Percentiles rank a stretch among this genome's conserved stretches.
These are phyloP conservation scores for Apostichopus californicus DNA, from an alignment of 35 echinoderm and acorn worm genomes.

Conservation along the genomic window DNA sequence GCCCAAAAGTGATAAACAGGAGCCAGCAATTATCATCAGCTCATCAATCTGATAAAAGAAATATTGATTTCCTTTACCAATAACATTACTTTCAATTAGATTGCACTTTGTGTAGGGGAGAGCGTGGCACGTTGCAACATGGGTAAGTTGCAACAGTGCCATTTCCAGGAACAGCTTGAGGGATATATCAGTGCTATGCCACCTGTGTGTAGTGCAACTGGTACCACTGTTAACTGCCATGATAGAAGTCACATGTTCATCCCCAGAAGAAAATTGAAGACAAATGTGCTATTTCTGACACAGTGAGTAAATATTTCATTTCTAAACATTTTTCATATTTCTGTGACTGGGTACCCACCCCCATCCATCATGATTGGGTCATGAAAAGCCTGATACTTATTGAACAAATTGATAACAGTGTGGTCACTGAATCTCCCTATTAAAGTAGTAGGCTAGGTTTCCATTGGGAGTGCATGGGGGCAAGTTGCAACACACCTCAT, in stretches of 20 bases:
- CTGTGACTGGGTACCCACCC: not conserved
- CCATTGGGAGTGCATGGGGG: not conserved
- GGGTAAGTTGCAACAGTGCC: conserved; percentile 19
- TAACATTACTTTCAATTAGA: too few relatives aligned
- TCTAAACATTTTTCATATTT: not conserved
- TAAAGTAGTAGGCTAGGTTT: conserved; percentile 8
- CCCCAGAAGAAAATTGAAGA: not conserved
- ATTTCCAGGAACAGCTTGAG: not conserved
- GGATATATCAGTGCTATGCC: conserved; percentile 17
- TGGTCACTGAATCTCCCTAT: not conserved
- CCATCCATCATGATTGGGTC: not conserved
- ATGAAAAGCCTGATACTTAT: not conserved
- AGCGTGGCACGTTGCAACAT: not conserved
- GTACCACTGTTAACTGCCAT: conserved; percentile 1
- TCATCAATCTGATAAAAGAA: too few relatives aligned
- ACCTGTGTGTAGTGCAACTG: conserved; percentile 38
- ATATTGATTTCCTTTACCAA: too few relatives aligned
- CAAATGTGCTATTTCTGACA: conserved; percentile 6
- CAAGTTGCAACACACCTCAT: conserved; percentile 2
- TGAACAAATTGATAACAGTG: not conserved
- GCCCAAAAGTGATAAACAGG: too few relatives aligned
- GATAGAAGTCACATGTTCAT: not conserved
- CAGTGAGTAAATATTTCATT: conserved; percentile 6
- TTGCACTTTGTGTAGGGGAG: not conserved
- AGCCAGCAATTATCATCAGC: too few relatives aligned